Evolutionary conservation across 2,888 invertebrate genomes (phyloP).

Genomic region (Luffia ferchaultella): DNA sequence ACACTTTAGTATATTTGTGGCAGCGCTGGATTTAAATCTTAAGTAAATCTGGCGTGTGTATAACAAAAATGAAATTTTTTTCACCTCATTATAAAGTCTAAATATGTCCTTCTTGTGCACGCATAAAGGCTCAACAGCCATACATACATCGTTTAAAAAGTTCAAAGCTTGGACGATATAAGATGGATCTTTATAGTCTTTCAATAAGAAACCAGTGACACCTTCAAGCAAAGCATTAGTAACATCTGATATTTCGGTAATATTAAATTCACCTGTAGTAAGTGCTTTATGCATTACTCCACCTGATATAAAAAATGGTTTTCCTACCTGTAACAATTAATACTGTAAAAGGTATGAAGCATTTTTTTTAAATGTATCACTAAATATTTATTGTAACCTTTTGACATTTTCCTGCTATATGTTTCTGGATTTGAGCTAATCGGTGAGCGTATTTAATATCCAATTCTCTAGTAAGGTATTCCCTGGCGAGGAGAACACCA

Average conservation of each 20-base stretch:
- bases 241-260: conserved; percentile 32
- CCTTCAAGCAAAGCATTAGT: conserved; percentile 38
- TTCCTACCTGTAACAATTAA: conserved; percentile 34
- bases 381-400: too few relatives aligned
- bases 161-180: conserved; percentile 22
- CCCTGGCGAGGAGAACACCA: conserved; percentile 35
- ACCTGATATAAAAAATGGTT: conserved; percentile 39
- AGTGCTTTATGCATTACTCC: conserved; percentile 27
- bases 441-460: neutral
- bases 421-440: conserved; percentile 32
- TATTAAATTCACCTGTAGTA: conserved; percentile 17
- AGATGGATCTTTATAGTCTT: conserved; percentile 21
- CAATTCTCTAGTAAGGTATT: conserved; percentile 37
- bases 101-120: conserved; percentile 24
- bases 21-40: too few relatives aligned
- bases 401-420: conserved; percentile 29
- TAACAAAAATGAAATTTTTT: too few relatives aligned
- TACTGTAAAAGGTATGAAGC: too few relatives aligned
- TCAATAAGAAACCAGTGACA: conserved; percentile 32
- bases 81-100: conserved; percentile 30
- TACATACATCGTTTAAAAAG: conserved; percentile 29
- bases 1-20: too few relatives aligned
- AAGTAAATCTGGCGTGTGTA: too few relatives aligned
- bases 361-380: too few relatives aligned
- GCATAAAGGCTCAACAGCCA: conserved; percentile 30